These are phyloP conservation scores for Ctenodactylus gundi DNA, from an alignment of 2,113 vertebrate genomes.

Conservation along the genomic window DNA sequence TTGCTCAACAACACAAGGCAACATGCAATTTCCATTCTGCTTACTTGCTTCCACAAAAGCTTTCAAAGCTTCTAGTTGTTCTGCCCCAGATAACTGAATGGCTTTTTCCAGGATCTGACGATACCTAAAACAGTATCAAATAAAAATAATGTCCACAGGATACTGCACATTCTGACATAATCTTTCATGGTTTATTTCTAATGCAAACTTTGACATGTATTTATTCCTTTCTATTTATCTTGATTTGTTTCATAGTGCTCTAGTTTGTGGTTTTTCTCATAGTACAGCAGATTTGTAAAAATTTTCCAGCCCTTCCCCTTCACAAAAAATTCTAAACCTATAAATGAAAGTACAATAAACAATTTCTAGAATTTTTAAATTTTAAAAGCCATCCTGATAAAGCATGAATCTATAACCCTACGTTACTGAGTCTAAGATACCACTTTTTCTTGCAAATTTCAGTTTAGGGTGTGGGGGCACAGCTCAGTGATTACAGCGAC, in stretches of 20 bases:
- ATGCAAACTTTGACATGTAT: background rate
- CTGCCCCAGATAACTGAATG: constrained; percentile 91
- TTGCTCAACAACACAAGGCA: background rate
- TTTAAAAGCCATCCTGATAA: background rate
- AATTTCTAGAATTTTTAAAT: background rate
- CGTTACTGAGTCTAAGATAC: constrained; percentile 8
- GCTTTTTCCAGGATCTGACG: constrained; percentile 98
- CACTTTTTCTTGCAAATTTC: constrained; percentile 37
- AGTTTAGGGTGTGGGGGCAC: constrained; percentile 36
- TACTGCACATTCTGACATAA: background rate
- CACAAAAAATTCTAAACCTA: background rate
- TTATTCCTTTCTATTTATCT: constrained; percentile 35
- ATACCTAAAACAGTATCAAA: constrained; percentile 86
- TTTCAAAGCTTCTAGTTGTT: constrained; percentile 97
- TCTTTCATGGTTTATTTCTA: background rate
- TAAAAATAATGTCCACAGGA: constrained; percentile 34
- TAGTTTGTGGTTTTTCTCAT: constrained; percentile 43
- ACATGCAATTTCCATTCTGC: constrained; percentile 61
- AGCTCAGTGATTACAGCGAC: too few relatives aligned
- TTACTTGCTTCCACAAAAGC: constrained; percentile 99
- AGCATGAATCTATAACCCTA: background rate
- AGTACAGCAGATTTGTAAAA: background rate
- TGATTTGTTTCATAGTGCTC: background rate
- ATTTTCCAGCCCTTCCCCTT: background rate
- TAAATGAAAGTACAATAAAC: too few relatives aligned